A percentile compares a stretch with the other conserved stretches of the same genome.
Evolutionary conservation across 1,140 invertebrate genomes (phyloP).

Genomic region (Lordiphosa mommai): DNA sequence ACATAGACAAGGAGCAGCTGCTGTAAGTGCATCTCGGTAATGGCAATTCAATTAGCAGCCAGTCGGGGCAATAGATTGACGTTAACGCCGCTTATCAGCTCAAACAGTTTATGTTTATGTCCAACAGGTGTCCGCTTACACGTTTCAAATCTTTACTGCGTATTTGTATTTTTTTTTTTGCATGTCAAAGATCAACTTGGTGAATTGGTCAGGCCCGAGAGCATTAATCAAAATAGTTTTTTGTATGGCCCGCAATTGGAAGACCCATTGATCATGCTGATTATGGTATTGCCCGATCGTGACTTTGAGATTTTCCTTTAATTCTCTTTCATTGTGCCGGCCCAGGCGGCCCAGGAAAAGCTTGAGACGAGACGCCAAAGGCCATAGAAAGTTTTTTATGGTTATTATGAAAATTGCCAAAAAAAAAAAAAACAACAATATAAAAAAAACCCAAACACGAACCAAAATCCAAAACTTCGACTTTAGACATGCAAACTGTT

Average conservation of each 20-base stretch:
- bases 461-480: slow-evolving; percentile 2
- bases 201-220: slow-evolving; percentile 5
- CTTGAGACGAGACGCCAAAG: slow-evolving; percentile 24
- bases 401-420: slow-evolving; percentile 42
- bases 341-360: slow-evolving; percentile 17
- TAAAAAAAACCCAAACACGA: not conserved
- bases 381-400: slow-evolving; percentile 62
- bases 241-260: slow-evolving; percentile 28
- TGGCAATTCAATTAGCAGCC: slow-evolving; percentile 36
- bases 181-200: slow-evolving; percentile 56
- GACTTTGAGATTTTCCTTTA: slow-evolving; percentile 72
- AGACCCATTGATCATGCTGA: slow-evolving; percentile 59
- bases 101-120: slow-evolving; percentile 3
- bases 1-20: slow-evolving; percentile 7
- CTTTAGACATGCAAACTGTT: slow-evolving; percentile 3
- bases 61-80: not conserved
- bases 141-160: slow-evolving; percentile 16
- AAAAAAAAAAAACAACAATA: slow-evolving; percentile 8
- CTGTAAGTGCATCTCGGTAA: slow-evolving; percentile 10
- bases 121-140: slow-evolving; percentile 31
- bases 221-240: slow-evolving; percentile 62
- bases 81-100: slow-evolving; percentile 27
- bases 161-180: slow-evolving; percentile 1
- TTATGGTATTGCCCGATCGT: slow-evolving; percentile 62
- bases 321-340: slow-evolving; percentile 57